A percentile compares a stretch with the other conserved stretches of the same genome.
phyloP scores from a whole-genome alignment of 2,797 vertebrate genomes.

The Macropodus opercularis region DNA sequence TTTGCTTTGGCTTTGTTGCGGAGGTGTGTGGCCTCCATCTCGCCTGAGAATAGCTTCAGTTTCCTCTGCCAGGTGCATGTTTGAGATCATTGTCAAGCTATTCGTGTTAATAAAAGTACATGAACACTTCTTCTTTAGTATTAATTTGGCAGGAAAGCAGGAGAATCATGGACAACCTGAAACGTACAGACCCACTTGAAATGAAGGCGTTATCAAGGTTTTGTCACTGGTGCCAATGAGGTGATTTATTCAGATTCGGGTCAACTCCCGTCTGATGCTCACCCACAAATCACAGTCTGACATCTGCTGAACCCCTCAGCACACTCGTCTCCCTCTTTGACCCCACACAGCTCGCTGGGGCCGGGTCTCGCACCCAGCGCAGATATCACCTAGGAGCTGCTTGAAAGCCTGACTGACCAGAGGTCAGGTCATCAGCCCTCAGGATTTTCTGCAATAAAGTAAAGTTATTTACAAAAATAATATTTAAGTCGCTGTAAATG shows the following conservation, averaged over 20 bases:
- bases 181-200: constrained; percentile 21
- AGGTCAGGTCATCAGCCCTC: constrained; percentile 20
- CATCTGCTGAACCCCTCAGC: constrained; percentile 59
- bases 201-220: constrained; percentile 56
- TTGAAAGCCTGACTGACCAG: constrained; percentile 26
- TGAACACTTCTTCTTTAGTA: not conserved
- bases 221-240: constrained; percentile 78
- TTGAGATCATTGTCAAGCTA: too few relatives aligned
- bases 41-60: not conserved
- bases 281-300: constrained; percentile 76
- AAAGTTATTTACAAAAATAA: not conserved
- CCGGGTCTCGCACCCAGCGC: constrained; percentile 32
- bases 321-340: constrained; percentile 63
- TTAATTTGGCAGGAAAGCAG: not conserved
- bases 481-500: not conserved
- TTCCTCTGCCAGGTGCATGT: not conserved
- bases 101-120: too few relatives aligned
- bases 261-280: constrained; percentile 77
- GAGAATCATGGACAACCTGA: not conserved
- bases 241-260: constrained; percentile 76
- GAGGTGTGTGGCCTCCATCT: not conserved
- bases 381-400: constrained; percentile 38
- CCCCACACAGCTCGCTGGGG: constrained; percentile 50
- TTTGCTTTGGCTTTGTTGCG: too few relatives aligned
- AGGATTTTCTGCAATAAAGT: not conserved